phyloP scores from a whole-genome alignment of 1,140 invertebrate species.

The Calephelis nemesis region DNA sequence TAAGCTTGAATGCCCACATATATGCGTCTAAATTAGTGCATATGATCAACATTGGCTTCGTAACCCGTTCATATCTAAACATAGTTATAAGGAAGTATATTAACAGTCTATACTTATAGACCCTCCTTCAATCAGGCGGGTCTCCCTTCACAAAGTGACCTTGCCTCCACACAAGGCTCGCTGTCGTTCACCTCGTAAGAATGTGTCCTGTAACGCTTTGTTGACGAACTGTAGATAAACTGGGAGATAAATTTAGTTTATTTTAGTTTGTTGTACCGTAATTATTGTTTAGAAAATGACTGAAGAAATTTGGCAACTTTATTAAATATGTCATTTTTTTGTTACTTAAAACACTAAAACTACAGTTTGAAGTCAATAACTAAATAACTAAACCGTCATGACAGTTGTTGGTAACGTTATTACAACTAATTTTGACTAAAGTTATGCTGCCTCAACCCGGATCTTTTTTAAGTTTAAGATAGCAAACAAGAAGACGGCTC shows the following conservation, averaged over 20 bases:
- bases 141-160: constrained; percentile 65
- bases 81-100: constrained; percentile 39
- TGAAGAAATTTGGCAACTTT: too few relatives aligned
- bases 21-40: too few relatives aligned
- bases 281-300: not conserved
- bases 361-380: too few relatives aligned
- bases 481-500: too few relatives aligned
- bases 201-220: constrained; percentile 61
- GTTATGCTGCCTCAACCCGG: too few relatives aligned
- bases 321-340: too few relatives aligned
- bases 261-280: not conserved
- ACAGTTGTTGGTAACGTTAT: too few relatives aligned
- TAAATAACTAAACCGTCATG: too few relatives aligned
- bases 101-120: constrained; percentile 25
- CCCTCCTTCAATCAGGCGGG: constrained; percentile 30
- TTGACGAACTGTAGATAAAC: constrained; percentile 40
- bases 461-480: too few relatives aligned
- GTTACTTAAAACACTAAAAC: too few relatives aligned
- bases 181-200: constrained; percentile 65
- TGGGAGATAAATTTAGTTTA: constrained; percentile 33
- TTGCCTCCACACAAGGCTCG: constrained; percentile 59
- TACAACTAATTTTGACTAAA: too few relatives aligned
- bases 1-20: too few relatives aligned
- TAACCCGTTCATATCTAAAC: constrained; percentile 26
- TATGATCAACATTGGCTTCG: not conserved